A percentile compares a stretch with the other conserved stretches of the same genome.
Evolutionary conservation across 2,888 invertebrate genomes (phyloP).

Genomic region (Hyposoter didymator): DNA sequence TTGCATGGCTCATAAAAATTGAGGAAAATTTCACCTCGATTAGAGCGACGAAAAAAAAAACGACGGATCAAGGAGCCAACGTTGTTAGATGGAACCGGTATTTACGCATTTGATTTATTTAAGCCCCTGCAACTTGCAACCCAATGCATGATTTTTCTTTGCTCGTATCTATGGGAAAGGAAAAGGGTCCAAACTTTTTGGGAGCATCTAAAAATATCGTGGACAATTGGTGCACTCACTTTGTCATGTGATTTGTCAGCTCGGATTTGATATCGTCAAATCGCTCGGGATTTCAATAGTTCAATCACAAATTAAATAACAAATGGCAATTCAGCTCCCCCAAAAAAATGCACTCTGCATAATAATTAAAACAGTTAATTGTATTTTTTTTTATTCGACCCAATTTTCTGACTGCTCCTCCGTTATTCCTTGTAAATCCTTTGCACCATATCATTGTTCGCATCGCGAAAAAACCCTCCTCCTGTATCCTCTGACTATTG

Average conservation of each 20-base stretch:
- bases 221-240: background rate
- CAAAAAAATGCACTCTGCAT: background rate
- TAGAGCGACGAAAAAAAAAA: background rate
- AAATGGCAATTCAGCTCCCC: background rate
- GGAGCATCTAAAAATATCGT: too few species aligned
- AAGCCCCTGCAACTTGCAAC: too few species aligned
- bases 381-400: background rate
- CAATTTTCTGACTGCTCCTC: background rate
- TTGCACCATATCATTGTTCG: conserved; percentile 9
- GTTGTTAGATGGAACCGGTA: too few species aligned
- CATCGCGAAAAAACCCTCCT: background rate
- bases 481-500: background rate
- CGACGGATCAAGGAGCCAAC: background rate
- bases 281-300: background rate
- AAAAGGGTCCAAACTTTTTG: too few species aligned
- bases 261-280: background rate
- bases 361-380: background rate
- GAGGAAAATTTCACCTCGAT: background rate
- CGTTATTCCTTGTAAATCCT: background rate
- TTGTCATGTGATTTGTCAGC: too few species aligned
- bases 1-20: background rate
- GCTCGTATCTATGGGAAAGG: background rate
- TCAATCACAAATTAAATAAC: background rate
- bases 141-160: too few species aligned
- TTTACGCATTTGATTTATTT: too few species aligned